Evolutionary conservation across 1,140 invertebrate species (phyloP), one percentile per base, ranked within the genome.

Genomic region (Cherax quadricarinatus): DNA sequence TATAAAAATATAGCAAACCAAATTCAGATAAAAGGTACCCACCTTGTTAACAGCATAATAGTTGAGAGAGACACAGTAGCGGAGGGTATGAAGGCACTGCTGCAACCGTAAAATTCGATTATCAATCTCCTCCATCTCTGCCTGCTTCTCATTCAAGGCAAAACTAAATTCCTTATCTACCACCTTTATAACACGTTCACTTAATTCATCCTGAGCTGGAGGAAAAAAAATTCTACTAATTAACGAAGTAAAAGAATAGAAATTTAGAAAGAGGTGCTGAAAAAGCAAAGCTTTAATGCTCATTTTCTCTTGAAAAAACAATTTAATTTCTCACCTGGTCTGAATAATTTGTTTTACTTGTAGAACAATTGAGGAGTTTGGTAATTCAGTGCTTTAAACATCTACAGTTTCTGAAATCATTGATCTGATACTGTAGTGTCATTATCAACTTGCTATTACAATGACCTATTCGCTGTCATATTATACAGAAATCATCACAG

Each of bases 41-140:
- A 91, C 89, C 89, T 91, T 91, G 53, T 60, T 78, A 49, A 80
- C 51, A n/a, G 84, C 49, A 78, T 86, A 86, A 66, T 81, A 91
- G 57, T 86, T 91, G 7, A 91, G 79, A 12, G 83, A 86, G 18
- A 86, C 84, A 86, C 89, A 91, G 85, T 86, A 91, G 24, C 89
- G 89, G 5, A 91, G 53, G 53, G 89, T 91, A 60, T 91, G 89
- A n/a, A 91, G 85, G 48, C 89, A 91, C 84, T 91, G 89, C 30
- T 91, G 89, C 75, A 91, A 30, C 18, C 79, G 75, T 48, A 91
- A 66, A n/a, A 91, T 91, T 48, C 89, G 73, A 53, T 10, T 12
- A 53, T 91, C 89, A 70, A 91, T 91, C 60, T 91, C 89, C 51
- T 91, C 89, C 78, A 91, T 66, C 85, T 91, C 89, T 18, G 70